A percentile compares a stretch with the other conserved stretches of the same genome.
phyloP scores from a whole-genome alignment of 2,888 invertebrate species.

The Leptinotarsa rubiginosa region DNA sequence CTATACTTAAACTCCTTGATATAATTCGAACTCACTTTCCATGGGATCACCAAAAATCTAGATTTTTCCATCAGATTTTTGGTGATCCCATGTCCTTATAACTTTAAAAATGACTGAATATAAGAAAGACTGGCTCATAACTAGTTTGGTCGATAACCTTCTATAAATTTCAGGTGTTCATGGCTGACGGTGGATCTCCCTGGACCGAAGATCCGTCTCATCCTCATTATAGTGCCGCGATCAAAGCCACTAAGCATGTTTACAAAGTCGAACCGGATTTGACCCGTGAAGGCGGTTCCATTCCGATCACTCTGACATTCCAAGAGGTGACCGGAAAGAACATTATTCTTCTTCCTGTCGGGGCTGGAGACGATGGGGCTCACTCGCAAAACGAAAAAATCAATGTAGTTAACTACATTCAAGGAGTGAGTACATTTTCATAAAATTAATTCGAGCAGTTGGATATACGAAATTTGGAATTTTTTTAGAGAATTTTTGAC shows the following conservation, averaged over 20 bases:
- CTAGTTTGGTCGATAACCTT: slow-evolving; percentile 68
- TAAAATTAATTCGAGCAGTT: too few species aligned
- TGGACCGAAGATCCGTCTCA: slow-evolving; percentile 96
- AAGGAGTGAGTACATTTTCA: slow-evolving; percentile 78
- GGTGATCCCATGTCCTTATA: too few species aligned
- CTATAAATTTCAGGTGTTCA: slow-evolving; percentile 47
- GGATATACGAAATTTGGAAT: too few species aligned
- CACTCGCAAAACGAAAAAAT: slow-evolving; percentile 99
- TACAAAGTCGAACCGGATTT: slow-evolving; percentile 92
- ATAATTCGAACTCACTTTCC: too few species aligned
- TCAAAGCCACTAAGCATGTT: slow-evolving; percentile 83
- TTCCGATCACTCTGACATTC: slow-evolving; percentile 95
- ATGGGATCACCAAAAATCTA: too few species aligned
- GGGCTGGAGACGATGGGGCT: slow-evolving; percentile 96
- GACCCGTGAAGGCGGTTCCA: slow-evolving; percentile 97
- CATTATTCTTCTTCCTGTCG: slow-evolving; percentile 94
- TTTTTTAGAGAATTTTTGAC: too few species aligned
- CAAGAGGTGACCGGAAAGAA: slow-evolving; percentile 93
- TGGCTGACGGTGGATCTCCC: slow-evolving; percentile 77
- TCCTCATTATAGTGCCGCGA: slow-evolving; percentile 92
- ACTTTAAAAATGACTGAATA: too few species aligned
- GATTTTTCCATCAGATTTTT: too few species aligned
- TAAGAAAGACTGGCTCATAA: too few species aligned
- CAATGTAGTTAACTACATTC: slow-evolving; percentile 90
- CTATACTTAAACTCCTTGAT: too few species aligned